Percentiles rank a stretch among this genome's conserved stretches.
phyloP scores from a whole-genome alignment of 2,113 vertebrate species.

The Baryphthengus martii region DNA sequence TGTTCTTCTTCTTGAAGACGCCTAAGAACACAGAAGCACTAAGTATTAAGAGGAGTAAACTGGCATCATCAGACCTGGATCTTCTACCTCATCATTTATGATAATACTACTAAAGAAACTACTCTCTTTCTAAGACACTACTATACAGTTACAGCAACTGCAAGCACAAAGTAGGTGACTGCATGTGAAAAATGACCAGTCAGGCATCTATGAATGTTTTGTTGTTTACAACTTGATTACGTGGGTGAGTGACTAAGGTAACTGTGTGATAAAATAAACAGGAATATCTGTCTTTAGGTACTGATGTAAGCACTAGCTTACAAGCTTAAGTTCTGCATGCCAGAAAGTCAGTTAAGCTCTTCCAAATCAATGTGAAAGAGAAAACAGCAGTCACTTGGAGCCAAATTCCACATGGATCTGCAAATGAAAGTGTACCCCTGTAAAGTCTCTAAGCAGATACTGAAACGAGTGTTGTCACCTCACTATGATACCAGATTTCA shows the following conservation, averaged over 20 bases:
- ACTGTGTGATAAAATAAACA: neutral
- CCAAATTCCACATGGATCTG: neutral
- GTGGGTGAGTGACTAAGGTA: neutral
- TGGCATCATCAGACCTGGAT: neutral
- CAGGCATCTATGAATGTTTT: neutral
- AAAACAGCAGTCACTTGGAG: neutral
- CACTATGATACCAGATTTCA: neutral
- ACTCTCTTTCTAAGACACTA: neutral
- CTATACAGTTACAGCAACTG: neutral
- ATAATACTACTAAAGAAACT: neutral
- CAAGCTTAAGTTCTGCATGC: neutral
- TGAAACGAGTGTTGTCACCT: neutral
- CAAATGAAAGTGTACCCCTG: neutral
- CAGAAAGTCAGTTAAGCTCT: neutral
- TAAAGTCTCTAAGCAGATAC: neutral
- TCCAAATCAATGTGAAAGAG: neutral
- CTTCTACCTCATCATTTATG: neutral
- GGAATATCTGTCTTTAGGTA: neutral
- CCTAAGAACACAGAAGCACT: conserved; percentile 68
- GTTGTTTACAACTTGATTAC: neutral
- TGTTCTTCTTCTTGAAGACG: conserved; percentile 91
- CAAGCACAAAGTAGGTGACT: neutral
- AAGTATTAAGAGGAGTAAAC: neutral
- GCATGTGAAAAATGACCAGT: neutral
- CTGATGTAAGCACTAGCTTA: neutral